Evolutionary conservation across 2,797 vertebrate genomes (phyloP), one percentile per base, ranked within the genome.

Genomic region (Bufotes viridis): DNA sequence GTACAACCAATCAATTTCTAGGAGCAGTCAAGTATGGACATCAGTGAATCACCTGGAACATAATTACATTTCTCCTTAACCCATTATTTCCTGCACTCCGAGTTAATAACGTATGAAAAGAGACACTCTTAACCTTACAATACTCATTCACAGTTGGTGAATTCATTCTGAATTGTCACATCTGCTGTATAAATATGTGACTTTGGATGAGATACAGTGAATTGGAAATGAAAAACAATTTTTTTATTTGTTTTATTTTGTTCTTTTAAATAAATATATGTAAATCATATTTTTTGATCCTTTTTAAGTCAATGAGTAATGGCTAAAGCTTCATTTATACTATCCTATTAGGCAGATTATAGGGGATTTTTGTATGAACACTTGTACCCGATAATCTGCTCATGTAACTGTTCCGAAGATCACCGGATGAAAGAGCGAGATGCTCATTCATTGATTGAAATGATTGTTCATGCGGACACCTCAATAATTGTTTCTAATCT

Each of bases 1-100:
- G 82, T 70, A 72, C 81, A 92, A 53, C 90, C 90, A 88, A 87
- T n/a, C 76, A 89, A 81, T 80, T 90, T 89, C 78, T 61, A 83
- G 57, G 24, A 78, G 85, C 61, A 82, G 74, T 82, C 58, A 63
- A 89, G 82, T 80, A 70, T 34, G 63, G 78, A 80, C 88, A 84
- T 89, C 81, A 65, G 60, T 34, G 75, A 89, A 70, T 87, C 81
- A 87, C 74, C 84, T 84, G 74, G 67, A 81, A 89, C 81, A 63
- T 89, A 89, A 89, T 89, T 86, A 74, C 75, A 83, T 84, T 87
- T 87, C 75, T 78, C 22, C 57, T 89, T 89, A 89, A 89, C 78
- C 78, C 69, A 29, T 86, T 82, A 75, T 42, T 89, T 82, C 82
- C 84, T 78, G 61, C n/a, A 24, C 12, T 67, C 26, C 29, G 78